Conservation (phyloP, 1,140 invertebrate genomes). For the Leptinotarsa texana region DNA sequence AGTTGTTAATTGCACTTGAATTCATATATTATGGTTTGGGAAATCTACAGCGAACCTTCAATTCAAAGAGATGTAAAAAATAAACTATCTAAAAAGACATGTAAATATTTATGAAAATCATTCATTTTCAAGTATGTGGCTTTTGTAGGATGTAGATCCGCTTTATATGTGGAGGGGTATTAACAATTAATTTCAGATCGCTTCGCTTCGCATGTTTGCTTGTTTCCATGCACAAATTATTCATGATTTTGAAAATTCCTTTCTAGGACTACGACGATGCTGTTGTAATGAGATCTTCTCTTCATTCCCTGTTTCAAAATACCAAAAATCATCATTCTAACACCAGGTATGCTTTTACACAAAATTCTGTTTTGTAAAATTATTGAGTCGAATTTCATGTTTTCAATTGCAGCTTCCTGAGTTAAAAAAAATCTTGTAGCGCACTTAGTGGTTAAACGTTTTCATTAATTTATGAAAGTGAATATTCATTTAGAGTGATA, state of each 20-base stretch:
- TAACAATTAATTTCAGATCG: neutral
- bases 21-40: neutral
- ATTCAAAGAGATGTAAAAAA: neutral
- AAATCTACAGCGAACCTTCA: neutral
- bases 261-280: slow-evolving; percentile 48
- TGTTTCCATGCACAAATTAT: slow-evolving; percentile 4
- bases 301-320: slow-evolving; percentile 46
- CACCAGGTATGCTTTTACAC: slow-evolving; percentile 32
- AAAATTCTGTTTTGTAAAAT: no score
- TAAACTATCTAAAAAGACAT: neutral
- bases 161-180: slow-evolving; percentile 36
- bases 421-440: no score
- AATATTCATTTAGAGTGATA: no score
- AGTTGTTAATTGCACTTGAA: neutral
- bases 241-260: slow-evolving; percentile 21
- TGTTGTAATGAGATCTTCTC: slow-evolving; percentile 42
- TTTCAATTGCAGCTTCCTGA: no score
- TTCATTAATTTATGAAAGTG: no score
- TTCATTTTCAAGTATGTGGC: slow-evolving; percentile 21
- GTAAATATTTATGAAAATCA: no score
- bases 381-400: no score
- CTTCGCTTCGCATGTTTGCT: slow-evolving; percentile 1
- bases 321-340: slow-evolving; percentile 40
- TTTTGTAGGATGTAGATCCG: slow-evolving; percentile 41
- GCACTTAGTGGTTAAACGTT: no score